Base-by-base conservation (phyloP, 2,797 vertebrate genomes). In the Hozukius guyotensis region DNA sequence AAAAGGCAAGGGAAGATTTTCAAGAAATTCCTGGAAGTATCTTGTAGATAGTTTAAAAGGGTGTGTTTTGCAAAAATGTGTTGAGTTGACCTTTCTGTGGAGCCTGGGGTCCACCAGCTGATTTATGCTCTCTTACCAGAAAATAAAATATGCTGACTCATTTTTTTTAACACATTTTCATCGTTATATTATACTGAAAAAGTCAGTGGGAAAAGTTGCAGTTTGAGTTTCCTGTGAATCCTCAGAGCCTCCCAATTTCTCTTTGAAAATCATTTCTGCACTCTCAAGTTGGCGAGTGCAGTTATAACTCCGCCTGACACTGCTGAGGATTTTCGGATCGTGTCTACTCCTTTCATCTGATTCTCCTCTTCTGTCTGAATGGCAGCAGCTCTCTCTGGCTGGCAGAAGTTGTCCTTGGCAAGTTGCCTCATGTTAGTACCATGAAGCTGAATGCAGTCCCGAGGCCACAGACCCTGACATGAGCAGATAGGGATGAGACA, bases 381-480 rank as follows among this genome's bases (percentile, higher is more conserved):
- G 86, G 78, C 83, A 66, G 75, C 25, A 60, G 69, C 56, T 77
- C 72, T 81, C 75, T 75, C 52, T 57, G 68, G 78, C 82, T 87
- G 78, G 72, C 84, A 73, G 78, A 62, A 60, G 60, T 80, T 65
- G 81, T 86, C 84, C 77, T 83, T 82, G 78, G 70, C 56, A 55
- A 72, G 65, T 14, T 29, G 63, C 72, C 70, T 83, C 56, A 20
- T 64, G 72, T 84, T 69, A 71, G 69, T 32, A 52, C 52, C 77
- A 72, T 57, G 75, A 79, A 77, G 83, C 73, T 72, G 69, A 75
- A 75, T 79, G 75, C 75, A 69, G 70, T 75, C 87, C 69, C 72
- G 31, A 36, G 81, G 79, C 80, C 68, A 77, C 80, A 87, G 78
- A 73, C 82, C 83, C 79, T 86, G 74, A 89, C 87, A 83, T 46